Percentiles rank a stretch among this genome's conserved stretches.
These are phyloP conservation scores for Callosobruchus maculatus DNA, from an alignment of 2,888 invertebrate genomes.

Conservation along the genomic window DNA sequence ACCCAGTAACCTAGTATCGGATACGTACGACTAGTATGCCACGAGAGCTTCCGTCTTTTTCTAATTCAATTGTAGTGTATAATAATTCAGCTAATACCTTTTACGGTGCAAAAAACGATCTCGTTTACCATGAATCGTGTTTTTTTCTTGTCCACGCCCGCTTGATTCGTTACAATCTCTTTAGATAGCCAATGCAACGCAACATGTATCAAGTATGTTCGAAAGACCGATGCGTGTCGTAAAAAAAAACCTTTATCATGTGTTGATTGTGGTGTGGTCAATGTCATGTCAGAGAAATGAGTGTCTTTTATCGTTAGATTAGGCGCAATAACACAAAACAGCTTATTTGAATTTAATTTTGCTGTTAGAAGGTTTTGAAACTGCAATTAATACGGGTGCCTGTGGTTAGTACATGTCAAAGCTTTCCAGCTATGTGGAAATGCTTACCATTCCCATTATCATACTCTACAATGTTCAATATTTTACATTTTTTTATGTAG, in stretches of 20 bases:
- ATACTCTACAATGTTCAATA: too few species aligned
- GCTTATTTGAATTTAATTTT: background rate
- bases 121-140: background rate
- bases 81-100: background rate
- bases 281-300: background rate
- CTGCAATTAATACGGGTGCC: background rate
- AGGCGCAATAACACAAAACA: background rate
- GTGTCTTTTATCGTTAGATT: background rate
- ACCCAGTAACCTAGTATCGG: background rate
- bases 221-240: background rate
- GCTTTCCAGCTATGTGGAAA: too few species aligned
- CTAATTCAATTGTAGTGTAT: background rate
- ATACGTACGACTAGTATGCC: background rate
- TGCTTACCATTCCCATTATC: too few species aligned
- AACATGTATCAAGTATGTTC: background rate
- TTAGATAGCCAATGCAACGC: background rate
- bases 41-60: background rate
- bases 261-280: background rate
- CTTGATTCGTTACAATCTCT: background rate
- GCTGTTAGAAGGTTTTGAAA: background rate
- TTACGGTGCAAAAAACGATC: background rate
- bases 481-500: too few species aligned
- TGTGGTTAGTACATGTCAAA: too few species aligned
- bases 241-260: background rate
- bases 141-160: background rate